phyloP scores from a whole-genome alignment of 2,113 vertebrate species.

The Sceloporus undulatus region DNA sequence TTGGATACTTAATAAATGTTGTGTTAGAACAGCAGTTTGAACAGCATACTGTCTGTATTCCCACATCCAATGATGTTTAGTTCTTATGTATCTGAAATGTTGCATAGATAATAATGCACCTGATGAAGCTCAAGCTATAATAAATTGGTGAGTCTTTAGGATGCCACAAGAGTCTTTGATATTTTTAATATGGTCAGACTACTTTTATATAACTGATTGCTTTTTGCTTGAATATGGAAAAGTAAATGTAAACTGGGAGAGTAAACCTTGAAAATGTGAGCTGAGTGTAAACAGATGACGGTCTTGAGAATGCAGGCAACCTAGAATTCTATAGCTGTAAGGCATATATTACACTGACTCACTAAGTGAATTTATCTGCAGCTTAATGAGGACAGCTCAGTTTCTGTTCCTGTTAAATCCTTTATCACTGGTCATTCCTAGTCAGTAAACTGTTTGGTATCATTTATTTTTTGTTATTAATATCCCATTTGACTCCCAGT shows the following conservation, averaged over 20 bases:
- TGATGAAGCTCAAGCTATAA: too few species aligned
- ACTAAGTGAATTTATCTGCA: not conserved
- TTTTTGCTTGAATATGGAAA: not conserved
- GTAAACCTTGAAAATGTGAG: constrained; percentile 1
- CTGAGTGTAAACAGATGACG: not conserved
- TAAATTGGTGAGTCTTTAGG: not conserved
- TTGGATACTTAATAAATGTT: too few species aligned
- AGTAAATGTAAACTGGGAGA: not conserved
- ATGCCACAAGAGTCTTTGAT: too few species aligned
- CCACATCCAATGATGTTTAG: too few species aligned
- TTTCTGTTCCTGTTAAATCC: not conserved
- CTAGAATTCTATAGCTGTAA: not conserved
- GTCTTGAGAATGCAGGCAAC: not conserved
- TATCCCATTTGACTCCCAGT: not conserved
- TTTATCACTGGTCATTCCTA: not conserved
- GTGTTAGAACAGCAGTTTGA: too few species aligned
- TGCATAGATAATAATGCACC: too few species aligned
- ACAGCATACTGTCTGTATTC: too few species aligned
- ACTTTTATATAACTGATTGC: not conserved
- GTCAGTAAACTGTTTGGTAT: not conserved
- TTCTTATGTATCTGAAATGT: too few species aligned
- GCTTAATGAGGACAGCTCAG: not conserved
- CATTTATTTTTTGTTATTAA: not conserved
- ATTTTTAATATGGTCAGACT: too few species aligned
- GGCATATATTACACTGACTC: not conserved